Evolutionary conservation across 2,888 invertebrate genomes (phyloP), one percentile per base, ranked within the genome.

Genomic region (Ephialtes manifestator): DNA sequence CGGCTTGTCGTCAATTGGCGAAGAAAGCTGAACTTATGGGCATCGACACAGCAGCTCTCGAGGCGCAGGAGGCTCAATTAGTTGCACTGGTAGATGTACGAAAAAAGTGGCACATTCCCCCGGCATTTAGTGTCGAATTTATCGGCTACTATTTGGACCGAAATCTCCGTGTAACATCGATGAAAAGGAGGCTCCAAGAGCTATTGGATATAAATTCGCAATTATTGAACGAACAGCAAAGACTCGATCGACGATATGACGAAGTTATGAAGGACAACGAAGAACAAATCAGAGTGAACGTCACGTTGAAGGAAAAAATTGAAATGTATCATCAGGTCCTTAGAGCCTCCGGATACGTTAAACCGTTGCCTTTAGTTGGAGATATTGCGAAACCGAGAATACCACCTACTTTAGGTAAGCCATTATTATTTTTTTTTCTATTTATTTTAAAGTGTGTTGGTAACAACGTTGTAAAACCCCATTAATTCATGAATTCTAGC

Each of bases 51-150:
- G 96, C 96, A 67, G 96, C 97, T 0, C 92, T 97, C 81, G 98
- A 98, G 92, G 96, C 97, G 91, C 97, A 97, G 92, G 98, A 98
- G 92, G 96, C 97, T 3, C 97, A 98, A 94, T 96, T 96, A 87
- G 96, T 97, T 70, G 97, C 97, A 1, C 94, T 98, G 20, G 96
- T 97, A 4, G 99, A 99, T 91, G 97, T 98, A 5, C 96, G 98
- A 11, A 98, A 98, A 89, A 98, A 99, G 89, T 98, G 98, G 97
- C 98, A 99, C 94, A 97, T 99, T 85, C 97, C 98, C 0, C 98
- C 99, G 0, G 98, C 99, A 0, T 98, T 99, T 92, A 98, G 97
- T 67, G 97, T 98, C 0, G 99, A 99, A 94, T 99, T 98, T 93
- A 97, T 99, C 71, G 98, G 97, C 0, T 99, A 99, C 94, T 99